phyloP scores from a whole-genome alignment of 2,888 invertebrate species.

The Xylota sylvarum region DNA sequence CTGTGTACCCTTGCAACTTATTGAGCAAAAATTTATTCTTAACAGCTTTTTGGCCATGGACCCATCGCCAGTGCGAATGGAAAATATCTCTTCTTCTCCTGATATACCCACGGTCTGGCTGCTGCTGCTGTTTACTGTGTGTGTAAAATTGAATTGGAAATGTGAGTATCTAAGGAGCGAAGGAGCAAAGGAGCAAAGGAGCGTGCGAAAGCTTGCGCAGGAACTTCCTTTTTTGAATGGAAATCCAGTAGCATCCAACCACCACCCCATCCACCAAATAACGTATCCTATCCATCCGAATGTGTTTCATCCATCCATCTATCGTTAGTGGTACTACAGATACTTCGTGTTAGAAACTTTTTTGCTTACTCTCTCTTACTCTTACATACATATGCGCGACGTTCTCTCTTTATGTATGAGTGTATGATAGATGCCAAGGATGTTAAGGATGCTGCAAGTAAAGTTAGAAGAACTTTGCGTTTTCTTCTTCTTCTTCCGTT shows the following conservation, averaged over 20 bases:
- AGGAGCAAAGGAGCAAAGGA: constrained; percentile 41
- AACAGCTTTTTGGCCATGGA: constrained; percentile 84
- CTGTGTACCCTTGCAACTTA: constrained; percentile 85
- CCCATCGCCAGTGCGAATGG: constrained; percentile 79
- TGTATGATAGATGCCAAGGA: constrained; percentile 72
- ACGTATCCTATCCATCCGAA: constrained; percentile 30
- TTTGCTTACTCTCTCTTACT: constrained; percentile 6
- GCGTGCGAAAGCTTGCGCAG: constrained; percentile 74
- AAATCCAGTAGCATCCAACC: constrained; percentile 40
- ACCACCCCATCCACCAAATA: background rate
- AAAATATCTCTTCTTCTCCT: constrained; percentile 67
- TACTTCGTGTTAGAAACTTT: constrained; percentile 63
- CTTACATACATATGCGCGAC: background rate
- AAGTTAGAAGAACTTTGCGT: constrained; percentile 70
- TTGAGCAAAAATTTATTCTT: constrained; percentile 82
- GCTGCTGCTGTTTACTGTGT: constrained; percentile 63
- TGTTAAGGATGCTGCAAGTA: constrained; percentile 67
- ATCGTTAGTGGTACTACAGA: constrained; percentile 49
- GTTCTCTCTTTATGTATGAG: constrained; percentile 35
- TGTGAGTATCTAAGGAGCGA: constrained; percentile 68
- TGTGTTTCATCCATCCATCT: constrained; percentile 49
- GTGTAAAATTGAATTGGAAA: constrained; percentile 63
- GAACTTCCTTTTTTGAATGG: constrained; percentile 71
- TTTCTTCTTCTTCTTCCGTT: constrained; percentile 54
- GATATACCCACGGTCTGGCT: constrained; percentile 41